These are phyloP conservation scores for Chamaea fasciata DNA, from an alignment of 2,113 vertebrate species.

Conservation along the genomic window DNA sequence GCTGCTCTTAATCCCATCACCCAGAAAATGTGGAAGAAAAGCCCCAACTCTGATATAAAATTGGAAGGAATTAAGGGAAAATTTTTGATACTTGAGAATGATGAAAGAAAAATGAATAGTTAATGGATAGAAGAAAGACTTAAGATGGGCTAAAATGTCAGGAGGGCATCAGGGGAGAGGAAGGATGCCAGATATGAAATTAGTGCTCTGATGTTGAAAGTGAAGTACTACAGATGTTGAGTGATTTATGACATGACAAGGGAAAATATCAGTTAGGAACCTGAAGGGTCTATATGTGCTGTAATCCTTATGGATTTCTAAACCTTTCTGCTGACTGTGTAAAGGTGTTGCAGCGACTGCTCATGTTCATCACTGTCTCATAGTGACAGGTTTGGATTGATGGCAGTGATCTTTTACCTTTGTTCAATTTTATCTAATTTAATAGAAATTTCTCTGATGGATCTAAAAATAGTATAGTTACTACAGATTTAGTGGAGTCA, in stretches of 20 bases:
- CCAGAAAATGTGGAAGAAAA: not conserved
- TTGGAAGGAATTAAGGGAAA: not conserved
- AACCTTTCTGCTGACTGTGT: not conserved
- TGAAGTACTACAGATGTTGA: not conserved
- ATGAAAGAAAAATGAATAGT: not conserved
- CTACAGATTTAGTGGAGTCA: not conserved
- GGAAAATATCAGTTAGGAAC: not conserved
- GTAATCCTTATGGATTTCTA: not conserved
- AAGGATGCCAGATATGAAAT: not conserved
- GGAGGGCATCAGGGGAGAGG: not conserved
- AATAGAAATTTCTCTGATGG: not conserved
- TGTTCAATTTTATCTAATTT: not conserved
- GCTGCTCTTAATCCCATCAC: not conserved
- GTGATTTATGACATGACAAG: not conserved
- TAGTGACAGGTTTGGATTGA: not conserved
- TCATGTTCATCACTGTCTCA: not conserved
- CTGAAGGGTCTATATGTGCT: not conserved
- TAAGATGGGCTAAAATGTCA: not conserved
- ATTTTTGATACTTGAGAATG: not conserved
- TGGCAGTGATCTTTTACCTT: not conserved
- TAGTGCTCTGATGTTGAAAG: not conserved
- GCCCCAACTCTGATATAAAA: not conserved
- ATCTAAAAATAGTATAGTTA: not conserved
- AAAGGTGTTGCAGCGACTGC: not conserved
- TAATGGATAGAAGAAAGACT: not conserved